These are phyloP conservation scores for Rhagonycha lutea DNA, from an alignment of 2,888 invertebrate species.

Conservation along the genomic window DNA sequence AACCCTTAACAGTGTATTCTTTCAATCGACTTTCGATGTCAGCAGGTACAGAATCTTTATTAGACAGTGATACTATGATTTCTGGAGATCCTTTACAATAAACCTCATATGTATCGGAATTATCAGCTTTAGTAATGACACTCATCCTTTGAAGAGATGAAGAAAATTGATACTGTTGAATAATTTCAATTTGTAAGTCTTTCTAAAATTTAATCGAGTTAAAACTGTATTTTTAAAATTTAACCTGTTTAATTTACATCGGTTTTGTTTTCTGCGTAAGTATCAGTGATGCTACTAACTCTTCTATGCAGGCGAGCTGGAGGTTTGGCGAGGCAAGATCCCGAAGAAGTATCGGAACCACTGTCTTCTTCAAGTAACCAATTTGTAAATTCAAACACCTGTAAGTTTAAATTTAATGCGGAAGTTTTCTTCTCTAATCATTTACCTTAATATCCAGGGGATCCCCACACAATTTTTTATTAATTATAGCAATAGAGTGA, in stretches of 20 bases:
- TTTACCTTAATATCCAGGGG: slow-evolving; percentile 86
- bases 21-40: slow-evolving; percentile 76
- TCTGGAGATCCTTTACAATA: slow-evolving; percentile 95
- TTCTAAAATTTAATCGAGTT: neutral
- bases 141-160: slow-evolving; percentile 89
- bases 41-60: slow-evolving; percentile 73
- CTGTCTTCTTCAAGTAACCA: slow-evolving; percentile 75
- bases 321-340: slow-evolving; percentile 2
- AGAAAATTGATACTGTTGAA: slow-evolving; percentile 77
- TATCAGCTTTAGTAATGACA: slow-evolving; percentile 77
- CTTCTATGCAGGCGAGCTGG: neutral
- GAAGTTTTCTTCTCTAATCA: neutral
- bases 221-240: neutral
- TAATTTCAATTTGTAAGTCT: slow-evolving; percentile 61
- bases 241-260: neutral
- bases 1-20: slow-evolving; percentile 87
- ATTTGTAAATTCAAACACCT: slow-evolving; percentile 93
- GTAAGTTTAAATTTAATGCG: neutral
- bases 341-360: neutral
- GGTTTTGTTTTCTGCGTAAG: neutral
- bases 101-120: slow-evolving; percentile 73
- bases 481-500: slow-evolving; percentile 88
- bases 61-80: slow-evolving; percentile 79
- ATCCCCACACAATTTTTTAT: slow-evolving; percentile 85
- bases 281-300: slow-evolving; percentile 4